Conservation (phyloP, 1,140 invertebrate species). For the Drosophila littoralis region DNA sequence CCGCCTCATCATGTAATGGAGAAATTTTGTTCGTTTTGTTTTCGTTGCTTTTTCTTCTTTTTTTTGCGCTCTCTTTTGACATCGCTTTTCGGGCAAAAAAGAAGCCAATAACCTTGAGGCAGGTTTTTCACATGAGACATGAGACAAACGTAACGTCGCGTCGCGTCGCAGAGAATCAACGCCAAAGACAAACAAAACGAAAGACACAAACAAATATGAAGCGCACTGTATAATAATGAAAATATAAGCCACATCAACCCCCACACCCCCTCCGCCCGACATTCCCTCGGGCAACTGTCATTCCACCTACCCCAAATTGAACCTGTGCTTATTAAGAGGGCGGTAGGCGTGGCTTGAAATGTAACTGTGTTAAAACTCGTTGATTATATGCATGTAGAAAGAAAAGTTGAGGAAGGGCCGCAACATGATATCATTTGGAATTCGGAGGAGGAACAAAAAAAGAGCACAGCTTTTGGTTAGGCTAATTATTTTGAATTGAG, state of each 20-base stretch:
- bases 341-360: background rate
- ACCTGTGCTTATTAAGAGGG: slow-evolving; percentile 11
- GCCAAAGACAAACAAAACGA: slow-evolving; percentile 25
- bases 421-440: slow-evolving; percentile 24
- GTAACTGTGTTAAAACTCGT: background rate
- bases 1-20: slow-evolving; percentile 68
- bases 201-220: slow-evolving; percentile 12
- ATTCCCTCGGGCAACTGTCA: background rate
- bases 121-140: slow-evolving; percentile 74
- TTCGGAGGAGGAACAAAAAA: background rate
- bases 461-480: background rate
- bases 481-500: background rate
- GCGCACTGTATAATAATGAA: slow-evolving; percentile 9
- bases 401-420: slow-evolving; percentile 3
- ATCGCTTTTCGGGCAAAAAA: slow-evolving; percentile 59
- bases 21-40: slow-evolving; percentile 71
- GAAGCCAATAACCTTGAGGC: slow-evolving; percentile 78
- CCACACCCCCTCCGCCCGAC: background rate
- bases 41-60: background rate
- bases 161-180: slow-evolving; percentile 2
- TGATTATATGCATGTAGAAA: slow-evolving; percentile 4
- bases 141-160: too few species aligned
- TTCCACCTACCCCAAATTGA: background rate
- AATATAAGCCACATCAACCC: background rate
- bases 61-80: slow-evolving; percentile 56